These are phyloP conservation scores for Belonocnema kinseyi DNA, from an alignment of 1,140 invertebrate species.

Conservation along the genomic window DNA sequence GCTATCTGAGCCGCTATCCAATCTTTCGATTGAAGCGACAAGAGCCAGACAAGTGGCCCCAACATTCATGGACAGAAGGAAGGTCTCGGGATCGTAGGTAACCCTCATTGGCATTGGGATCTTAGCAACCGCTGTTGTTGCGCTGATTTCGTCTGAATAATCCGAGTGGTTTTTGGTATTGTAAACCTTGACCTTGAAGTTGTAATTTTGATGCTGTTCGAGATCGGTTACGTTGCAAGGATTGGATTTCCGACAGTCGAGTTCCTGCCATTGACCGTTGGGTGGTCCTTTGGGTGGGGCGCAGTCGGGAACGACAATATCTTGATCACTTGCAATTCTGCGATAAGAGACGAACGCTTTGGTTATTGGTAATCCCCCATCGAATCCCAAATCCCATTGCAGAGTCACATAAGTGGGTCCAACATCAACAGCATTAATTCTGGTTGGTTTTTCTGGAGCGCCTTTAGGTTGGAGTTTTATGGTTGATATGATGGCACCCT, in stretches of 20 bases:
- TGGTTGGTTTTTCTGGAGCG: conserved; percentile 87
- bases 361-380: conserved; percentile 89
- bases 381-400: conserved; percentile 91
- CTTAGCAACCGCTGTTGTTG: conserved; percentile 87
- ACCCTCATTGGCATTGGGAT: conserved; percentile 88
- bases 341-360: conserved; percentile 89
- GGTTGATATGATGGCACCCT: conserved; percentile 85
- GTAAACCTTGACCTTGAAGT: conserved; percentile 90
- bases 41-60: conserved; percentile 84
- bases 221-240: conserved; percentile 91
- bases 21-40: conserved; percentile 83
- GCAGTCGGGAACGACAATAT: conserved; percentile 79
- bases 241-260: conserved; percentile 88
- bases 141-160: conserved; percentile 87
- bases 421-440: conserved; percentile 81
- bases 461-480: conserved; percentile 90
- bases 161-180: conserved; percentile 90
- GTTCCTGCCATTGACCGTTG: conserved; percentile 83
- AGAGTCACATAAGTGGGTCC: conserved; percentile 87
- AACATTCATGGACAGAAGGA: conserved; percentile 85
- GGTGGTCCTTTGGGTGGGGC: conserved; percentile 78
- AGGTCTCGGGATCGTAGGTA: conserved; percentile 86
- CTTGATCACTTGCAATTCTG: conserved; percentile 78
- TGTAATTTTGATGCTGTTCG: conserved; percentile 88
- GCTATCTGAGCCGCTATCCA: conserved; percentile 76